Conservation (phyloP, 2,888 invertebrate genomes). For the Spodoptera littoralis region DNA sequence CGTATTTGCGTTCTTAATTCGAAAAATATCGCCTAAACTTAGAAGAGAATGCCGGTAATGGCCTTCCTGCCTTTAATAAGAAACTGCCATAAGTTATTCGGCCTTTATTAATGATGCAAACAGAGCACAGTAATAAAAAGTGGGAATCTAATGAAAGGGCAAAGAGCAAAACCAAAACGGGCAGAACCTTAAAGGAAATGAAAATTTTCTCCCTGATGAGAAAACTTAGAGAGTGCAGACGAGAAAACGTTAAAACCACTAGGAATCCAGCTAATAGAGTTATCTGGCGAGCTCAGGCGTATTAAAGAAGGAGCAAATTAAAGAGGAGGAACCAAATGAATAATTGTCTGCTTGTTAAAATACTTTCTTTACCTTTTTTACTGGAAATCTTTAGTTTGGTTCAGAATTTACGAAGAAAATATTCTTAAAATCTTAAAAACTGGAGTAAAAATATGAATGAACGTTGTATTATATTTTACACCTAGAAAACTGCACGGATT, state of each 20-base stretch:
- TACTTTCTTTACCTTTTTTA: constrained; percentile 46
- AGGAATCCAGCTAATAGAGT: constrained; percentile 68
- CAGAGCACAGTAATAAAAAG: constrained; percentile 61
- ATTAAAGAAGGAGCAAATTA: constrained; percentile 63
- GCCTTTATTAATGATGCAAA: constrained; percentile 68
- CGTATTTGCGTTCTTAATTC: constrained; percentile 31
- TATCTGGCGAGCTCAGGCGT: constrained; percentile 61
- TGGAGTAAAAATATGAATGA: too few species aligned
- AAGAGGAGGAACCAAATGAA: constrained; percentile 52
- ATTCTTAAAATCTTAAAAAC: constrained; percentile 1
- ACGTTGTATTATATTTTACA: too few species aligned
- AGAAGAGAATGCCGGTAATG: constrained; percentile 54
- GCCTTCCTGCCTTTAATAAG: constrained; percentile 62
- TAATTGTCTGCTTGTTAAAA: constrained; percentile 49
- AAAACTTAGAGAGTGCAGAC: constrained; percentile 66
- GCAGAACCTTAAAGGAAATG: constrained; percentile 65
- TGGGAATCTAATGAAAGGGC: constrained; percentile 57
- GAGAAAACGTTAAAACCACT: constrained; percentile 66
- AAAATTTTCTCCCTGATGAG: constrained; percentile 69
- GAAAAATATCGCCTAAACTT: constrained; percentile 36
- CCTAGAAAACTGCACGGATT: too few species aligned
- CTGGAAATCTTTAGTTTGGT: constrained; percentile 26
- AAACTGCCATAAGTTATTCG: constrained; percentile 61
- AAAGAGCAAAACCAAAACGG: constrained; percentile 58
- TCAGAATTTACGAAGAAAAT: constrained; percentile 9